Evolutionary conservation across 2,797 vertebrate species (phyloP), one percentile per base, ranked within the genome.

Genomic region (Hippoglossus hippoglossus): DNA sequence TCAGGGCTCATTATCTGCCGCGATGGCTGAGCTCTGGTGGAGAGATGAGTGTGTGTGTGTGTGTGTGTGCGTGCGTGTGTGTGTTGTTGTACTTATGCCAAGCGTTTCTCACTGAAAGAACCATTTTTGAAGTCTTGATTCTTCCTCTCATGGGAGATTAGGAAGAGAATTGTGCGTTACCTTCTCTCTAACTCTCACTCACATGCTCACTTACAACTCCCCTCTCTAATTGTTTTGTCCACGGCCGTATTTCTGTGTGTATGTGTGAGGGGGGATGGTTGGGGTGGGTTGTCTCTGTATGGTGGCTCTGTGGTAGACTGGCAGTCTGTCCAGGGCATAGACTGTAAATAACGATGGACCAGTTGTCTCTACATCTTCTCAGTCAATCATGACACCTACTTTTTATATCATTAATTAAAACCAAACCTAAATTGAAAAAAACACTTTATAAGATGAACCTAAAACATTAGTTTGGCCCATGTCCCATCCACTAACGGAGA

Each of bases 121-220:
- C 46, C 67, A 61, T 73, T 80, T 91, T 87, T 82, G 71, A 89
- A 80, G 86, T 80, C 79, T 80, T 78, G 66, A 86, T 78, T 83
- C 65, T 25, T 64, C 49, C 59, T 83, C 82, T 86, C 76, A 21
- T n/a, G 65, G 74, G 83, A 82, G 31, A 70, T 63, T 4, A 36
- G 18, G 54, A 70, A 51, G 60, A 76, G 68, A 67, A 63, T 57
- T 79, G 36, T 76, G 71, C 63, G 58, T 75, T 50, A 10, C 46
- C 47, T 54, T 70, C 50, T 22, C 63, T n/a, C 16, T 18, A 57
- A 6, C 56, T 6, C 39, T 4, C 55, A 63, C 65, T 13, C 52
- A 53, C 64, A 26, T 3, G 6, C 66, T n/a, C 75, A 56, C 21
- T 51, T 11, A 34, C 31, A 34, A 11, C 31, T 34, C 31, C 10